Evolutionary conservation across 2,797 vertebrate species (phyloP).

Genomic region (Rousettus madagascariensis): DNA sequence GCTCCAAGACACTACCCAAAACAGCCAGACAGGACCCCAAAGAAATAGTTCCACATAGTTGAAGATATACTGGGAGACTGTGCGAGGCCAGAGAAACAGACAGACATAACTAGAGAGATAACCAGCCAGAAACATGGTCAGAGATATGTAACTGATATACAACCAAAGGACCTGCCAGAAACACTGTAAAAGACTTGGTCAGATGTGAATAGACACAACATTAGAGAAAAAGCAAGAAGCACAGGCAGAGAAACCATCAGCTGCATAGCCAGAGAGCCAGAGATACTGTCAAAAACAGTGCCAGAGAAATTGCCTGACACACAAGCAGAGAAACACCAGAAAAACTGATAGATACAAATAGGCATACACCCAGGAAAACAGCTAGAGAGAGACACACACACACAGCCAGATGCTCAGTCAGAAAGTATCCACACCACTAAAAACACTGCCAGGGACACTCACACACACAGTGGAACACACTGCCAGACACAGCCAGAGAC

Average conservation of each 20-base stretch:
- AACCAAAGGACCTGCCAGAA: not conserved
- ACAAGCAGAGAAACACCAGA: conserved; percentile 66
- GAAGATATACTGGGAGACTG: not conserved
- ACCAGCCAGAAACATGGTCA: not conserved
- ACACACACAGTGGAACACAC: conserved; percentile 43
- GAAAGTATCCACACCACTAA: conserved; percentile 59
- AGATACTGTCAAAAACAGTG: conserved; percentile 39
- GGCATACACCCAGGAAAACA: conserved; percentile 63
- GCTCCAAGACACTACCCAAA: not conserved
- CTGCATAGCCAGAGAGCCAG: not conserved
- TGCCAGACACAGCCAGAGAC: conserved; percentile 58
- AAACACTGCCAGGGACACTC: conserved; percentile 60
- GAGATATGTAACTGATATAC: not conserved
- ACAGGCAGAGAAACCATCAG: not conserved
- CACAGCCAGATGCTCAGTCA: conserved; percentile 64
- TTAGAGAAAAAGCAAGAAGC: conserved; percentile 8
- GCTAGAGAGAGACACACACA: conserved; percentile 51
- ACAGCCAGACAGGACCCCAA: not conserved
- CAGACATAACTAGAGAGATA: not conserved
- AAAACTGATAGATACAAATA: conserved; percentile 62
- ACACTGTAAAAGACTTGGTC: not conserved
- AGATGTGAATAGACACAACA: not conserved
- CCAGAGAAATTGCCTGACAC: conserved; percentile 62
- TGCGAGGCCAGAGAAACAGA: not conserved
- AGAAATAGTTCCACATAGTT: not conserved